Base-by-base conservation (phyloP, 2,888 invertebrate species). In the Oscheius onirici region DNA sequence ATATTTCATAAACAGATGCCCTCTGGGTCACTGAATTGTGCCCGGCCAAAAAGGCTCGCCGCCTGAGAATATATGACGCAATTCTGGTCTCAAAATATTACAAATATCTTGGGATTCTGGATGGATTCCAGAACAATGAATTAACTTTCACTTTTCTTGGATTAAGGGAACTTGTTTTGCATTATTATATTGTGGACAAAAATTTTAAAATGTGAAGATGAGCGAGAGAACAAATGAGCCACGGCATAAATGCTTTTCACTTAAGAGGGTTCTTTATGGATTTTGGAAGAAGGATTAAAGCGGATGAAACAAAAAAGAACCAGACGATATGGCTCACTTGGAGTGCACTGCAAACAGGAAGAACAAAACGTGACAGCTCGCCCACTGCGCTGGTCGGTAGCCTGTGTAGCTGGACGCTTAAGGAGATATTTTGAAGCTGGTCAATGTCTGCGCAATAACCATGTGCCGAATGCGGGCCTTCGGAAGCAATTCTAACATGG, bases 401-500 rank as follows among this genome's bases (percentile, higher is more conserved):
- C n/a, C 26, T 46, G 46, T 46, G 46, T 28, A n/a, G 22, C n/a
- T 17, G 24, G 46, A 24, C 61, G n/a, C 24, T 26, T 41, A 43
- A 24, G 15, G 46, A 17, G 63, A 63, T 11, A n/a, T 26, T n/a
- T 46, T 28, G 49, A n/a, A 10, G 17, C 13, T 63, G 8, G n/a
- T n/a, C n/a, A n/a, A n/a, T 46, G 20, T 46, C 49, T 46, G 26
- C 15, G 49, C 28, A 28, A 63, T 44, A 61, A 46, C 44, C n/a
- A 28, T 26, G 49, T 46, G 63, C 46, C 24, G 20, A 26, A 28
- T 17, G 63, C 41, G 13, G 54, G 63, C 63, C 26, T 63, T 63
- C 63, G 63, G 63, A 63, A 63, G 63, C 63, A 63, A 63, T 63
- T 63, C 63, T 63, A 63, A 63, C 63, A 63, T 63, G 63, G 49